Evolutionary conservation across 2,113 vertebrate genomes (phyloP).

Genomic region (Gnathonemus echidnorhynchus): DNA sequence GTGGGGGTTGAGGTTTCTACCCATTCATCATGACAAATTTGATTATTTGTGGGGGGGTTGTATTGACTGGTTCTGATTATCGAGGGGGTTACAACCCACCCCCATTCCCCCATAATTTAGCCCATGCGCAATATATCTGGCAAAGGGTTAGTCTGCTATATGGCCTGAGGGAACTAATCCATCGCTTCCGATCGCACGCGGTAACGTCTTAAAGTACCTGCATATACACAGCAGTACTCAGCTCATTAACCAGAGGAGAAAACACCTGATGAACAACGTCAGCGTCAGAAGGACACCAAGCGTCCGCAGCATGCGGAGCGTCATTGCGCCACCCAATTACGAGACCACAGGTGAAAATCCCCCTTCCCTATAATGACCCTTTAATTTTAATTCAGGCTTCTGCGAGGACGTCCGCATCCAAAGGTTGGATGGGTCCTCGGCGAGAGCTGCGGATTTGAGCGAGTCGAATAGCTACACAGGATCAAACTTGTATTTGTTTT

Average conservation of each 20-base stretch:
- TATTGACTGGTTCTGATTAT: no score
- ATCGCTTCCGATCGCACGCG: not conserved
- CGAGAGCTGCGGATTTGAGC: not conserved
- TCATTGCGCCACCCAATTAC: not conserved
- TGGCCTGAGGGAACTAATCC: no score
- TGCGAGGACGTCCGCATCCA: not conserved
- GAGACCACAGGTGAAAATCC: not conserved
- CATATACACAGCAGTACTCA: not conserved
- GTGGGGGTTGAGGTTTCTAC: no score
- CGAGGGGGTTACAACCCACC: no score
- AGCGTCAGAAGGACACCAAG: not conserved
- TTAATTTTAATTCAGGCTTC: not conserved
- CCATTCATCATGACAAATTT: no score
- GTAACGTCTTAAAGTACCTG: not conserved
- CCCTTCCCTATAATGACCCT: not conserved
- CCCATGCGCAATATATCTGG: not conserved
- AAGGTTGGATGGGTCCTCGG: not conserved
- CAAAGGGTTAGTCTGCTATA: not conserved
- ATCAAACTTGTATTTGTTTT: not conserved
- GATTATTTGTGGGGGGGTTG: no score
- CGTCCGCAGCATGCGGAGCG: not conserved
- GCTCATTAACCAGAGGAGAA: not conserved
- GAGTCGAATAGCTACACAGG: not conserved
- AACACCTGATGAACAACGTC: not conserved
- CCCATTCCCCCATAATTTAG: no score